Evolutionary conservation across 2,797 vertebrate genomes (phyloP).

Genomic region (Stomatorhinus walkeri): DNA sequence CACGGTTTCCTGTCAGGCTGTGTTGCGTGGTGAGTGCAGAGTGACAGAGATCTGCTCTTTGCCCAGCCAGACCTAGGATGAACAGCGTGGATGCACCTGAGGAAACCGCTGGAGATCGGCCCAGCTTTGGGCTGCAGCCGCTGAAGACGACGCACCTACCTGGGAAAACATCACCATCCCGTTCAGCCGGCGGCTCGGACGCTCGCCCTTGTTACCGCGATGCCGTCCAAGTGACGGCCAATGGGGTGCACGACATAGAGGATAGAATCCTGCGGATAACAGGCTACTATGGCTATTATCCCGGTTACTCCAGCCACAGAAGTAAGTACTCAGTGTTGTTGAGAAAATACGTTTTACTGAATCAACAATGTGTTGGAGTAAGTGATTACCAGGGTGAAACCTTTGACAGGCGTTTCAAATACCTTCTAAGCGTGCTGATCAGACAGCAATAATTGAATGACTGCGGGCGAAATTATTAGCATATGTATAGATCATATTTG

Average conservation of each 20-base stretch:
- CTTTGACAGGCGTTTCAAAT: not conserved
- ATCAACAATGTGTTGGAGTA: not conserved
- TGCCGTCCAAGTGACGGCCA: slow-evolving; percentile 75
- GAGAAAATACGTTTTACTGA: slow-evolving; percentile 6
- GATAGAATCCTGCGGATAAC: slow-evolving; percentile 94
- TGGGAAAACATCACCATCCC: slow-evolving; percentile 51
- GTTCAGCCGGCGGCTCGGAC: slow-evolving; percentile 35
- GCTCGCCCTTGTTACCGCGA: slow-evolving; percentile 37
- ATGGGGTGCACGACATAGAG: slow-evolving; percentile 93
- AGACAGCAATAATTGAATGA: slow-evolving; percentile 13
- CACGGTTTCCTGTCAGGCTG: slow-evolving; percentile 38
- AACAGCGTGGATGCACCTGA: slow-evolving; percentile 46
- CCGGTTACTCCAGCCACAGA: slow-evolving; percentile 92
- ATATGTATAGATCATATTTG: not conserved
- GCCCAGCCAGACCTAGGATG: slow-evolving; percentile 49
- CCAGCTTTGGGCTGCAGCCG: slow-evolving; percentile 55
- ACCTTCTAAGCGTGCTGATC: not conserved
- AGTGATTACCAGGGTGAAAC: not conserved
- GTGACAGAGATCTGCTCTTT: slow-evolving; percentile 30
- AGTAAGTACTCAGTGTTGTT: slow-evolving; percentile 67
- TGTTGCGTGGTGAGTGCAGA: slow-evolving; percentile 42
- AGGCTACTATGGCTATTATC: slow-evolving; percentile 97
- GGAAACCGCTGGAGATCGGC: slow-evolving; percentile 49
- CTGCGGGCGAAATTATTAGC: slow-evolving; percentile 4
- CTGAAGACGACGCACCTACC: slow-evolving; percentile 53